These are phyloP conservation scores for Rhinopomastus cyanomelas DNA, from an alignment of 2,113 vertebrate species.

Conservation along the genomic window DNA sequence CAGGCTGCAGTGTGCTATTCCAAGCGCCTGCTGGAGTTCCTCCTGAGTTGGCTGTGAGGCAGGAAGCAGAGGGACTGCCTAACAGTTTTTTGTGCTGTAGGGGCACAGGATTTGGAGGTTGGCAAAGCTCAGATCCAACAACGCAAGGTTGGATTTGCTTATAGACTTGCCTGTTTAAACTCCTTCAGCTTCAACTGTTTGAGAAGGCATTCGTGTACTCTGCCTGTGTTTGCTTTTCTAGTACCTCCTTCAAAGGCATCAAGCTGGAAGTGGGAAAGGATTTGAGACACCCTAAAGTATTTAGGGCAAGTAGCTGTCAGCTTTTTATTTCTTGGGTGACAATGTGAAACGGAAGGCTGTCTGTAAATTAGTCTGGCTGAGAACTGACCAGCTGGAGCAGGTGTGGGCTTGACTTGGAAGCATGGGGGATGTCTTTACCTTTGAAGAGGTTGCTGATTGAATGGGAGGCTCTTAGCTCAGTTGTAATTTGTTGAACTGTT, in stretches of 20 bases:
- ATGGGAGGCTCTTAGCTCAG: background rate
- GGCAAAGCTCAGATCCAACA: background rate
- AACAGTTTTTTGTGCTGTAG: background rate
- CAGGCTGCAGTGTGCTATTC: background rate
- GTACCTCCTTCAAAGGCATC: background rate
- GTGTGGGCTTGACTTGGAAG: background rate
- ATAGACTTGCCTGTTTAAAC: background rate
- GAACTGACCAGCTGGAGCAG: background rate
- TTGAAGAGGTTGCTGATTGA: background rate
- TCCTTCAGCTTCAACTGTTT: background rate
- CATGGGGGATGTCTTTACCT: background rate
- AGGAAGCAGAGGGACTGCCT: background rate
- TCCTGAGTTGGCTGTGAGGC: background rate
- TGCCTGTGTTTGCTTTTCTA: background rate
- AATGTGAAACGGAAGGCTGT: background rate
- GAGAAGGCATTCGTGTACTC: background rate
- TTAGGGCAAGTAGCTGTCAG: background rate
- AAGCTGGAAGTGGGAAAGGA: background rate
- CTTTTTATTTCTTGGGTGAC: background rate
- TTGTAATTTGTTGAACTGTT: background rate
- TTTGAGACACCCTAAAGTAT: background rate
- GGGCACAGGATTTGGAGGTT: background rate
- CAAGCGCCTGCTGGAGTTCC: background rate
- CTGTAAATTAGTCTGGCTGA: background rate
- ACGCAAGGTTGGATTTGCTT: background rate